Conservation (phyloP, 2,888 invertebrate species). For the Periphyllus acericola region DNA sequence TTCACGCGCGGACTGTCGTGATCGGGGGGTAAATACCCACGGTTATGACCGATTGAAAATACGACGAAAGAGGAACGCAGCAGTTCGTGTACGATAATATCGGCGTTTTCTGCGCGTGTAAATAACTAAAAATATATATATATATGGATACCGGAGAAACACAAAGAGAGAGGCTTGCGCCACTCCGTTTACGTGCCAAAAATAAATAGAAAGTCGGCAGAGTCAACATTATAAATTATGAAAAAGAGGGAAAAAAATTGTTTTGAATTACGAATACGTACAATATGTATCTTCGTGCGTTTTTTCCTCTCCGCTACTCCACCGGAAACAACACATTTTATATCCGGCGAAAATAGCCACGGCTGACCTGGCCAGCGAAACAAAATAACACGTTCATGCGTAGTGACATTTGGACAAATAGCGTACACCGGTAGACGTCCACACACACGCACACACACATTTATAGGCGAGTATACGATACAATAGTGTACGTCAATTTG, state of each 20-base stretch:
- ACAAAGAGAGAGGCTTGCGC: not conserved
- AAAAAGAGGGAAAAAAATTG: not conserved
- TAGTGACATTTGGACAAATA: constrained; percentile 49
- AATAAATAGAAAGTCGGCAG: not conserved
- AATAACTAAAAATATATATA: not conserved
- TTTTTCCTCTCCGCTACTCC: not conserved
- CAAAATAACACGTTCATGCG: constrained; percentile 33
- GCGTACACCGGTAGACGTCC: constrained; percentile 11
- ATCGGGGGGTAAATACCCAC: too few species aligned
- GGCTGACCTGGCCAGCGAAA: not conserved
- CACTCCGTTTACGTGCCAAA: not conserved
- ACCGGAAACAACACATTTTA: constrained; percentile 26
- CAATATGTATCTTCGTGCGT: not conserved
- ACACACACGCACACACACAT: not conserved
- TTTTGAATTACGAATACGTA: constrained; percentile 10
- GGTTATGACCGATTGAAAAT: too few species aligned
- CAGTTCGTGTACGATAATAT: not conserved
- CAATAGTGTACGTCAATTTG: constrained; percentile 9
- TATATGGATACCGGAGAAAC: not conserved
- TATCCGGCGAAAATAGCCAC: constrained; percentile 11
- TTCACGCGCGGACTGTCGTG: too few species aligned
- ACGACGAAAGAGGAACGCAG: too few species aligned
- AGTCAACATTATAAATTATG: constrained; percentile 28
- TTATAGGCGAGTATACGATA: not conserved
- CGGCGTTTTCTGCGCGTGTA: not conserved